Evolutionary conservation across 2,113 vertebrate genomes (phyloP).

Genomic region (Pseudonaja textilis): DNA sequence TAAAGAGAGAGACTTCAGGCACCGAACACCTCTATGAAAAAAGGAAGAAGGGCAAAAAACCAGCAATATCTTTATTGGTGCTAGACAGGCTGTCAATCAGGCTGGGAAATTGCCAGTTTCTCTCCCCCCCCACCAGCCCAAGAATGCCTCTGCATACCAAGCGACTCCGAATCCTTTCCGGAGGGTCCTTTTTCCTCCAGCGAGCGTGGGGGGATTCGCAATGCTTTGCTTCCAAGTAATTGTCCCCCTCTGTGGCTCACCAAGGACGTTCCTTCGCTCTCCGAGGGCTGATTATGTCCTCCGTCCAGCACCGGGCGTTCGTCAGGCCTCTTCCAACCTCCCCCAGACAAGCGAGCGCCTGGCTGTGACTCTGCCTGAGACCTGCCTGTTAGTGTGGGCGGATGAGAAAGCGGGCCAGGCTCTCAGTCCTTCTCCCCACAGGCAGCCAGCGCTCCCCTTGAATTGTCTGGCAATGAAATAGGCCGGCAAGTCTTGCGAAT

Average conservation of each 20-base stretch:
- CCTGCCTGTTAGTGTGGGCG: constrained; percentile 21
- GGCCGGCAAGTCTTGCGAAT: no score
- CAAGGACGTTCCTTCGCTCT: constrained; percentile 70
- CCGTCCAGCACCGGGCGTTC: constrained; percentile 61
- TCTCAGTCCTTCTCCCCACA: background rate
- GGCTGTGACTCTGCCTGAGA: constrained; percentile 27
- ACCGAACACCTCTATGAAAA: constrained; percentile 62
- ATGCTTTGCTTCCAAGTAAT: constrained; percentile 73
- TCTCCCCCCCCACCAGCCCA: constrained; percentile 68
- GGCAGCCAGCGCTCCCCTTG: background rate
- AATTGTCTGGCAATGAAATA: background rate
- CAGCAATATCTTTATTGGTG: constrained; percentile 68
- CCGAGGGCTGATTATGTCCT: constrained; percentile 68
- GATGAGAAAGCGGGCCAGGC: background rate
- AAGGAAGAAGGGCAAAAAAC: background rate
- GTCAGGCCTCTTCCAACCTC: constrained; percentile 48
- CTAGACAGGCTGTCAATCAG: constrained; percentile 75
- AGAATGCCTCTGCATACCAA: constrained; percentile 72
- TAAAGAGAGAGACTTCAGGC: constrained; percentile 58
- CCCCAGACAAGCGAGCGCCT: constrained; percentile 15
- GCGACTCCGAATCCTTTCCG: constrained; percentile 59
- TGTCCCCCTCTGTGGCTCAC: constrained; percentile 69
- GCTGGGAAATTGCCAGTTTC: constrained; percentile 69
- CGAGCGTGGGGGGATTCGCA: constrained; percentile 66
- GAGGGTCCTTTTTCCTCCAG: constrained; percentile 62